Base-by-base conservation (phyloP, 2,797 vertebrate species). In the Diceros bicornis region DNA sequence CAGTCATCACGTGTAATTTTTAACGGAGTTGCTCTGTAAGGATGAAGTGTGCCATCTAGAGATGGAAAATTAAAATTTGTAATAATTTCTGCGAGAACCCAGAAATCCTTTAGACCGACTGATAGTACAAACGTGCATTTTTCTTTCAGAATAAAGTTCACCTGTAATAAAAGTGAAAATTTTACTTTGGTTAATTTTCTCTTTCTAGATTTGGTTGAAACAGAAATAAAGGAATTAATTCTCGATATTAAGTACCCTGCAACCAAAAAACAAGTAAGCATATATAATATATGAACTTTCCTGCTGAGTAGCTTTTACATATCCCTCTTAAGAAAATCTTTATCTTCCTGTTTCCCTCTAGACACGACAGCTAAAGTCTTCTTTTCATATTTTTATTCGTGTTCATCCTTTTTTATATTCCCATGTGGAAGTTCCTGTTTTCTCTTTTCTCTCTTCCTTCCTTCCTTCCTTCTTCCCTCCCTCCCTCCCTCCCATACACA, bases 231-330 rank as follows among this genome's bases (percentile, higher is more conserved):
- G 98, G 99, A 98, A 71, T 98, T 99, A 94, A 98, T 99, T 98
- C 98, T 99, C 97, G 99, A 99, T 94, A 99, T 99, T 98, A 99
- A 99, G 98, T 99, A 99, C 93, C 99, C 99, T 47, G 99, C 99
- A 90, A 99, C 99, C 95, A 99, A 99, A 98, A 99, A 99, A 98
- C 99, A 99, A 99, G 99, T 99, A 97, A 99, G 47, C 97, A 72
- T 69, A 27, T 68, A 44, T 55, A n/a, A 18, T 57, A 44, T 4
- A 7, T 37, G 37, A 69, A 7, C 25, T 57, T 61, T 29, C 41
- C 23, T 34, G 14, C 37, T 23, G 6, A 74, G 66, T 50, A 57
- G 69, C 81, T 82, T 1, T 50, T n/a, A 27, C 1, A 0, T 2
- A 4, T 62, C 6, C 59, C 16, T 81, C 41, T 25, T 47, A 55